Conservation (phyloP, 2,113 vertebrate genomes). For the Macaca nemestrina region DNA sequence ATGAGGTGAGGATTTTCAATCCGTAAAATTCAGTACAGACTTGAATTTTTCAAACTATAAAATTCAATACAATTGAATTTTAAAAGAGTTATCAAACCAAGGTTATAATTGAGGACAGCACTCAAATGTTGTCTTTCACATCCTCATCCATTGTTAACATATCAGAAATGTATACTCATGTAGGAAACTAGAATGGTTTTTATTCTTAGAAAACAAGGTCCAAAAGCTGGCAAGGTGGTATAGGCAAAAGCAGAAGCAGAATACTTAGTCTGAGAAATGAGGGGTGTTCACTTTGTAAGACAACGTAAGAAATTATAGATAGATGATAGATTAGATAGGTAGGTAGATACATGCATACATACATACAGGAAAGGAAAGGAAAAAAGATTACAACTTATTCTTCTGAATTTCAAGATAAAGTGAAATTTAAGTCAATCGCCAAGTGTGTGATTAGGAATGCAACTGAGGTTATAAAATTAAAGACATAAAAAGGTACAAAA, state of each 20-base stretch:
- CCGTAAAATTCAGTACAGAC: background rate
- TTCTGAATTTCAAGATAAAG: slow-evolving; percentile 37
- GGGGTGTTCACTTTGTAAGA: background rate
- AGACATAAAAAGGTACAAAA: background rate
- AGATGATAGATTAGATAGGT: too few species aligned
- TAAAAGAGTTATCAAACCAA: background rate
- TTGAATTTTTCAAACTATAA: background rate
- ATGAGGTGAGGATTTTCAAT: background rate
- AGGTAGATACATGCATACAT: background rate
- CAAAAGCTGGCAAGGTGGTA: background rate
- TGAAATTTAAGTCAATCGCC: background rate
- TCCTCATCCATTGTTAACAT: background rate
- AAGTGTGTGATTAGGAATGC: background rate
- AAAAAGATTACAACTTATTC: background rate
- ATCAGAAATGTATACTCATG: background rate
- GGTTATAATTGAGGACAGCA: background rate
- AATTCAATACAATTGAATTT: background rate
- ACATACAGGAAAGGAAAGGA: background rate
- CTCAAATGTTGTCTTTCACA: background rate
- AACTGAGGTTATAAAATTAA: background rate
- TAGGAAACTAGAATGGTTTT: background rate
- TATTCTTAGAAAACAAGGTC: background rate
- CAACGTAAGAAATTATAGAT: background rate
- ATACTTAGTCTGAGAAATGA: background rate
- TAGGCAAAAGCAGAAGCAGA: background rate